Conservation (phyloP, 2,888 invertebrate species). For the Tineola bisselliella region DNA sequence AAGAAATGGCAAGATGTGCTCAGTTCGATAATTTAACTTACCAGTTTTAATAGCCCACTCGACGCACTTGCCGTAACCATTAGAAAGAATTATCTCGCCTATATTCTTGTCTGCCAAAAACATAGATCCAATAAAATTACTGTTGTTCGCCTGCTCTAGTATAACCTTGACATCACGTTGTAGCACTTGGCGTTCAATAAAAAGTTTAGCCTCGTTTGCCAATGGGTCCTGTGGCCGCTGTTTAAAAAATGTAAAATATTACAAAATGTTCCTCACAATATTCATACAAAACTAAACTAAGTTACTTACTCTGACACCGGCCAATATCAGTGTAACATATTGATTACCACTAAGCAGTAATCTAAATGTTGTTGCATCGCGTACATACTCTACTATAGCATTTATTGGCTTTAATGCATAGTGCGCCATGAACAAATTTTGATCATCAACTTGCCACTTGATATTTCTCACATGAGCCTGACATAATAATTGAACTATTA, state of each 20-base stretch:
- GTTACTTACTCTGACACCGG: constrained; percentile 83
- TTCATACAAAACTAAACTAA: too few relatives aligned
- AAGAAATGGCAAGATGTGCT: too few relatives aligned
- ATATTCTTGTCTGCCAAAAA: constrained; percentile 93
- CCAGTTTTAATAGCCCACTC: constrained; percentile 40
- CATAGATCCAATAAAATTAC: constrained; percentile 93
- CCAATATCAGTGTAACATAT: constrained; percentile 93
- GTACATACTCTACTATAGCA: constrained; percentile 96
- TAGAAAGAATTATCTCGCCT: constrained; percentile 87
- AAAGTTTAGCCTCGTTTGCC: constrained; percentile 91
- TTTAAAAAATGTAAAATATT: too few relatives aligned
- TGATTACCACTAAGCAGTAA: constrained; percentile 91
- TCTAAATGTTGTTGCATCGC: constrained; percentile 96
- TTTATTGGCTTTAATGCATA: constrained; percentile 86
- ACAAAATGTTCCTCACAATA: too few relatives aligned
- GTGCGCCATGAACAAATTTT: constrained; percentile 78
- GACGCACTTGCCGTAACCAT: constrained; percentile 91
- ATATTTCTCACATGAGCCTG: constrained; percentile 84
- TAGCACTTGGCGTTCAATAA: constrained; percentile 89
- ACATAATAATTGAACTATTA: constrained; percentile 15
- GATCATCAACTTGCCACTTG: constrained; percentile 88
- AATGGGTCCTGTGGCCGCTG: constrained; percentile 61
- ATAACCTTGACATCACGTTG: constrained; percentile 91
- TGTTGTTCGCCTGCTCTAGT: constrained; percentile 91
- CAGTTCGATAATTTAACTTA: too few relatives aligned